phyloP scores from a whole-genome alignment of 2,888 invertebrate genomes.

The Lissonota sp. region DNA sequence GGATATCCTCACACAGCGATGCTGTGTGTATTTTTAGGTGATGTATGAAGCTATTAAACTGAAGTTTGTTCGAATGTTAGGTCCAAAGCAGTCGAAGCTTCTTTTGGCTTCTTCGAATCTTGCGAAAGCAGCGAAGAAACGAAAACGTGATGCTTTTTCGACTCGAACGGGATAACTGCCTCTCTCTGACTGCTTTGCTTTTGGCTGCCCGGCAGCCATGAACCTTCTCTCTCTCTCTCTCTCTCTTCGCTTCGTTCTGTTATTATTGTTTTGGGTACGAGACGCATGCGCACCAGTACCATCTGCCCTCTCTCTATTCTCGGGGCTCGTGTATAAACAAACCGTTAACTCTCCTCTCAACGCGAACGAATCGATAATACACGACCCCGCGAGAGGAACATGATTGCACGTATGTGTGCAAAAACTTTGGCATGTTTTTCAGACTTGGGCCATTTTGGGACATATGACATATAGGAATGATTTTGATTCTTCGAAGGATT shows the following conservation, averaged over 20 bases:
- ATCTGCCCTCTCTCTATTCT: conserved; percentile 56
- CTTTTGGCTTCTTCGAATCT: background rate
- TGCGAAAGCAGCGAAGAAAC: background rate
- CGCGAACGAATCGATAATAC: conserved; percentile 81
- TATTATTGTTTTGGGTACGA: conserved; percentile 82
- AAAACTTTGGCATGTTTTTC: too few species aligned
- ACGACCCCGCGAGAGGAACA: conserved; percentile 56
- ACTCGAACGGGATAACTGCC: background rate
- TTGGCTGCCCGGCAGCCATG: conserved; percentile 72
- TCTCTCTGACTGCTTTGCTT: conserved; percentile 53
- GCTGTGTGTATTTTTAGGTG: background rate
- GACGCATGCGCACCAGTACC: conserved; percentile 79
- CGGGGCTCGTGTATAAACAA: conserved; percentile 81
- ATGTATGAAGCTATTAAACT: background rate
- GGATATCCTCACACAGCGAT: conserved; percentile 2
- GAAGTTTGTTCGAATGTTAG: too few species aligned
- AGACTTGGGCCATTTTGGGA: too few species aligned
- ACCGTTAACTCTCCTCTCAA: conserved; percentile 81
- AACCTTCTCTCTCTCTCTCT: conserved; percentile 70
- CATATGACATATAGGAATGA: too few species aligned
- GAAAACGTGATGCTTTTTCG: background rate
- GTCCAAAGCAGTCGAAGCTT: background rate
- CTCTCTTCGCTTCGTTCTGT: conserved; percentile 71
- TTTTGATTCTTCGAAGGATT: too few species aligned
- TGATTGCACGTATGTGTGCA: conserved; percentile 19